Base-by-base conservation (phyloP, 2,888 invertebrate genomes). In the Trachelus iudaicus region DNA sequence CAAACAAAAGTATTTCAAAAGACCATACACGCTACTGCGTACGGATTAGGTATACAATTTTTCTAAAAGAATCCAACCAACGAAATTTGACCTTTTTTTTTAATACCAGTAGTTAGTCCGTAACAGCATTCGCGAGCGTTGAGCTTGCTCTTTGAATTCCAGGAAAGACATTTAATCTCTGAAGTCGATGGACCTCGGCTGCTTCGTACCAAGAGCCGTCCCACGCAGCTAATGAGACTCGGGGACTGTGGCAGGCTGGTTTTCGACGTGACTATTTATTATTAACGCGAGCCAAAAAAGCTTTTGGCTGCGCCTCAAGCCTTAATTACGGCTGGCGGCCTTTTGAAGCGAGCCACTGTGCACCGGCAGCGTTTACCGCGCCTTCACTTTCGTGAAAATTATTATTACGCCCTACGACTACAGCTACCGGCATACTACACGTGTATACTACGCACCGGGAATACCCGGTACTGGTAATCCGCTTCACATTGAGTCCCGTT, bases 271-370 rank as follows among this genome's bases (percentile, higher is more conserved):
- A 83, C 85, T 85, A 86, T 88, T 88, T 87, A 86, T 89, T 89
- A 89, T 88, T 87, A 85, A 87, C 86, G 85, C 84, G 81, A 79
- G 79, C 82, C 82, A 77, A 85, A 84, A 84, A 88, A 85, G 87
- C 85, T 86, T 84, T 82, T 81, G 83, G 82, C 85, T 85, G 82
- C 83, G 86, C 83, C 85, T 81, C 82, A 78, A 85, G 85, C 84
- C 85, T 87, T 90, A 90, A 90, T 90, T 90, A 90, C 83, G 84
- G 79, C 81, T 77, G 82, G 80, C 82, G 82, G 81, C 76, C 87
- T 87, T 88, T 88, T 86, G 87, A 88, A 85, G 84, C 85, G 76
- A 71, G 71, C 69, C 30, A 30, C 69, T 30, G 73, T 34, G 33
- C 56, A 74, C 76, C 69, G 74, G 71, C 77, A 33, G 73, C 81